Evolutionary conservation across 2,797 vertebrate species (phyloP).

Genomic region (Podarcis lilfordi): DNA sequence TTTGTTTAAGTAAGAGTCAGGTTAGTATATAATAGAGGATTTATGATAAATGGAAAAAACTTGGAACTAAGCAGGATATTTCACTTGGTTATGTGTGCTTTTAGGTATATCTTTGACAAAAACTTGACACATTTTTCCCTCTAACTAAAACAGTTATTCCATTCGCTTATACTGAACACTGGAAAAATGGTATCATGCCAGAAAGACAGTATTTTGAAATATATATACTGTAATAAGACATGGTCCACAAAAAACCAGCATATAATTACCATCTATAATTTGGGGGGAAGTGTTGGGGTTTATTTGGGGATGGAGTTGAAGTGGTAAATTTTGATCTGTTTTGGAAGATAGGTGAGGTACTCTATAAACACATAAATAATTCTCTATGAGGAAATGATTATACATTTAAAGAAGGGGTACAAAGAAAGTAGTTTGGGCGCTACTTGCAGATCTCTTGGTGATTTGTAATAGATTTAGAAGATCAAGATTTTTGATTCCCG

Average conservation of each 20-base stretch:
- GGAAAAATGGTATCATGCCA: neutral
- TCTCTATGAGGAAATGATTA: neutral
- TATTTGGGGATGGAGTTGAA: neutral
- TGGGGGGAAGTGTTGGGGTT: neutral
- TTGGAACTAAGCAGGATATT: constrained; percentile 23
- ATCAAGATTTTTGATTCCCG: no score
- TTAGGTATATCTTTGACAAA: constrained; percentile 33
- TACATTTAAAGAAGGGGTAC: neutral
- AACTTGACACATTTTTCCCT: constrained; percentile 37
- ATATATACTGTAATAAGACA: neutral
- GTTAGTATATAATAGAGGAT: constrained; percentile 13
- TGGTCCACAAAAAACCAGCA: constrained; percentile 12
- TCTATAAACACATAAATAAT: neutral
- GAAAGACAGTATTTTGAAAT: neutral
- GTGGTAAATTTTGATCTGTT: neutral
- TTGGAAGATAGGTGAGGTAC: neutral
- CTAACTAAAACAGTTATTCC: constrained; percentile 28
- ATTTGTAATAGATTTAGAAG: no score
- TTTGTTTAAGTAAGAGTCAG: constrained; percentile 10
- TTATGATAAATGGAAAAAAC: constrained; percentile 7
- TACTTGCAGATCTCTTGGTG: neutral
- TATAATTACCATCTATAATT: constrained; percentile 27
- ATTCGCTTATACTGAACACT: constrained; percentile 11
- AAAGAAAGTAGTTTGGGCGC: neutral
- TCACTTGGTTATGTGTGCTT: constrained; percentile 13